Evolutionary conservation across 2,888 invertebrate genomes (phyloP), one percentile per base, ranked within the genome.

Genomic region (Resseliella maxima): DNA sequence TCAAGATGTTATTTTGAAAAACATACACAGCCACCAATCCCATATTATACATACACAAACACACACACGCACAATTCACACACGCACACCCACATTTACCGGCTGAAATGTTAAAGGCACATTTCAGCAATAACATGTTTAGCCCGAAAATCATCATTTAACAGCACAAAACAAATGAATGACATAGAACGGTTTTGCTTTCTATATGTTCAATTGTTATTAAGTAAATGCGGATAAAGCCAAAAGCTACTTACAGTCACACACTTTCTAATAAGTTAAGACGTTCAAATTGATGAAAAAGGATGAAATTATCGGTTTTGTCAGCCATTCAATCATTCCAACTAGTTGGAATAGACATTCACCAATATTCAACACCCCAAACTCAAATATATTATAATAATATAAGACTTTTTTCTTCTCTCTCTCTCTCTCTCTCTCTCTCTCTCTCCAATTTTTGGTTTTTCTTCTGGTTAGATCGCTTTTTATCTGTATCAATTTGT

Each of bases 271-370:
- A 50, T 50, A 50, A 50, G 50, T 50, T 50, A 21, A 50, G 50
- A 59, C 59, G 59, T 59, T 59, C 59, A 59, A 59, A 24, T 59
- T 59, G 59, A 59, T 59, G 59, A 12, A 59, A 59, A 59, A 24
- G 59, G 24, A 59, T 59, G 59, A 59, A 59, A 59, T 59, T 59
- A 59, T 59, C 59, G 59, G 59, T 59, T 59, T 59, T 59, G 24
- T 59, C 59, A 59, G 59, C 24, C 59, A 59, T 59, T 59, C 59
- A 59, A 59, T 59, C 59, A 59, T 59, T 2, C 59, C n/a, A 8
- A 24, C 59, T 59, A n/a, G 5, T 59, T 59, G 59, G 24, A 59
- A 59, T n/a, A n/a, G 24, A 59, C 24, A 59, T n/a, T 18, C n/a
- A 27, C 6, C 2, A 59, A 12, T 24, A 59, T 59, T 59, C 59